A percentile compares a stretch with the other conserved stretches of the same genome.
Evolutionary conservation across 1,140 invertebrate species (phyloP).

Genomic region (Myzus persicae): DNA sequence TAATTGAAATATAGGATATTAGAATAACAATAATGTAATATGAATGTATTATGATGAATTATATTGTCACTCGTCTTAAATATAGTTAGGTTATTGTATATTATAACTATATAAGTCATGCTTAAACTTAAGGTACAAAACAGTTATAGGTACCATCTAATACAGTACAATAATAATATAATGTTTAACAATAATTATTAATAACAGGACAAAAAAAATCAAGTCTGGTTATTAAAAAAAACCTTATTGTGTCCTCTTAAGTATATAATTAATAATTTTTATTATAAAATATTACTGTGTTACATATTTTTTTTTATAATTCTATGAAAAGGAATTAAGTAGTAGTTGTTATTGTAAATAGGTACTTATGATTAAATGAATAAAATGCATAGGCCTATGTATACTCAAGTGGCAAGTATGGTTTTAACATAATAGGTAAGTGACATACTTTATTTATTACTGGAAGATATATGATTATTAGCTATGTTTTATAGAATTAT

Average conservation of each 20-base stretch:
- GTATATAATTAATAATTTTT: background rate
- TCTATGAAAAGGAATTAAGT: background rate
- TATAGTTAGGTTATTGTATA: constrained; percentile 22
- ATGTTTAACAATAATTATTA: background rate
- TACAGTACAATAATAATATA: background rate
- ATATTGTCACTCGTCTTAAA: constrained; percentile 31
- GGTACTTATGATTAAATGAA: background rate
- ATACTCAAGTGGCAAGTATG: background rate
- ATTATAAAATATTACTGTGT: background rate
- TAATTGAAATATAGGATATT: constrained; percentile 3
- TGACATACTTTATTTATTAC: background rate
- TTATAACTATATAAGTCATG: constrained; percentile 22
- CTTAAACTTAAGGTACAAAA: background rate
- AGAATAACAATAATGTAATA: background rate
- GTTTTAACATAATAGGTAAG: background rate
- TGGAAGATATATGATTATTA: constrained; percentile 8
- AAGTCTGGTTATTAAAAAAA: background rate
- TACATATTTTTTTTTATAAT: background rate
- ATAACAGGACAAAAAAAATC: background rate
- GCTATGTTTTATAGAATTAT: constrained; percentile 11
- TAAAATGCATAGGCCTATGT: background rate
- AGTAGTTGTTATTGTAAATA: background rate
- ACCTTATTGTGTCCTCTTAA: background rate
- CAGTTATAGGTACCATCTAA: background rate
- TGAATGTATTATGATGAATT: background rate